These are phyloP conservation scores for Hydropotes inermis DNA, from an alignment of 2,113 vertebrate genomes.

Conservation along the genomic window DNA sequence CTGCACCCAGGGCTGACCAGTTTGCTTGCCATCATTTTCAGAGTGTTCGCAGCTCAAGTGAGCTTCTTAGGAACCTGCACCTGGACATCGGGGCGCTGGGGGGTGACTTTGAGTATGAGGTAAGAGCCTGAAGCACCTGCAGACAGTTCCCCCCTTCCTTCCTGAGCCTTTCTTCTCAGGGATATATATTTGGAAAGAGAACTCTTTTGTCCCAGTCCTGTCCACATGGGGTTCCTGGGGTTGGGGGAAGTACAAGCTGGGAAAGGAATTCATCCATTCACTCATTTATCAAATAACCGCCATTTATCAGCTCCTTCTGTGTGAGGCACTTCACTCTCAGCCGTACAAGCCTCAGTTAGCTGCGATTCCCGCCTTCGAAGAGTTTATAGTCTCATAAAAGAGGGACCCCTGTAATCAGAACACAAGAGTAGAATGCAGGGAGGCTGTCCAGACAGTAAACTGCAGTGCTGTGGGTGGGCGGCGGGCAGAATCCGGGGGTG, in stretches of 20 bases:
- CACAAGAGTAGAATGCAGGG: neutral
- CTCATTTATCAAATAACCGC: neutral
- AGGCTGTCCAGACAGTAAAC: neutral
- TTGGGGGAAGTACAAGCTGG: neutral
- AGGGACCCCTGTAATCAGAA: neutral
- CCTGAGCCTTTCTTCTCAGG: neutral
- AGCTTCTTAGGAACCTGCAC: conserved; percentile 86
- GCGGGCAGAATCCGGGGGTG: neutral
- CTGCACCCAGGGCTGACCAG: neutral
- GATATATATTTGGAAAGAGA: neutral
- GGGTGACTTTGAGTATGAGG: conserved; percentile 88
- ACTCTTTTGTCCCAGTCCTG: neutral
- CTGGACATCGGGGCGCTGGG: conserved; percentile 85
- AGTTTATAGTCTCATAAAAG: neutral
- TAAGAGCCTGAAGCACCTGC: conserved; percentile 54
- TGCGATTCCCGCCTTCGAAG: neutral
- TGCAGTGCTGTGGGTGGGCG: too few relatives aligned
- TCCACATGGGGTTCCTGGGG: neutral
- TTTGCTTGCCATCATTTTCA: conserved; percentile 23
- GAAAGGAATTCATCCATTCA: neutral
- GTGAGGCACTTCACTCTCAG: neutral
- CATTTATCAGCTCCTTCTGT: neutral
- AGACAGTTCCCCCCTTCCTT: neutral
- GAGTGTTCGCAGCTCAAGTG: conserved; percentile 75
- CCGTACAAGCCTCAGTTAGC: neutral